Base-by-base conservation (phyloP, 2,888 invertebrate species). In the Scaptomyza reducta region DNA sequence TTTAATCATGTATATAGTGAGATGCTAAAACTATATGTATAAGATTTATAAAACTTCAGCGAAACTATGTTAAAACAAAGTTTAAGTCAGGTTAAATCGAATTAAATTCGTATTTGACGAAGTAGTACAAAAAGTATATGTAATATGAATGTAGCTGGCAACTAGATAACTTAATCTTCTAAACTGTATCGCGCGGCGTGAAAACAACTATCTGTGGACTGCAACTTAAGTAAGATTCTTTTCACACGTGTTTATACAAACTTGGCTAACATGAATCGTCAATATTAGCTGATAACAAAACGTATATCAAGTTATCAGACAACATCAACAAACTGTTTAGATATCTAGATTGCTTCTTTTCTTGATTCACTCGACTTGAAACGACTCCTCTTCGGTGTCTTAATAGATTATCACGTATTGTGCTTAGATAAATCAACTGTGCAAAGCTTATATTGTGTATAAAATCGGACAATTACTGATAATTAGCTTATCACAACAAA, bases 401-500 rank as follows among this genome's bases (percentile, higher is more conserved):
- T 29, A 25, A 31, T 27, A 27, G 27, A 7, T 27, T 27, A 27
- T 27, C 27, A 27, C 27, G 7, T 27, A 27, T 27, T 27, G 27
- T 27, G 27, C 27, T 27, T 7, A 27, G 27, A 27, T 27, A 27
- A 22, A 22, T 22, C 22, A 22, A 22, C 22, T 22, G 22, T 22
- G 22, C 22, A 4, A 22, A 22, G 22, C 22, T 22, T 22, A 4
- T 22, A 22, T 22, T 22, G 22, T 22, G 22, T 22, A 22, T 22
- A 22, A 22, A 27, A 27, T 62, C 14, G 47, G 27, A 59, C 50
- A 69, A 66, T 73, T 63, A 50, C 63, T 62, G 53, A 38, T 66
- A 80, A 79, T 67, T 61, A 22, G 65, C 66, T 73, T 64, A 66
- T 53, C 66, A 35, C 27, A 71, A 57, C 44, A 57, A 46, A 42